Evolutionary conservation across 2,113 vertebrate species (phyloP), one percentile per base, ranked within the genome.

Genomic region (Labeo rohita): DNA sequence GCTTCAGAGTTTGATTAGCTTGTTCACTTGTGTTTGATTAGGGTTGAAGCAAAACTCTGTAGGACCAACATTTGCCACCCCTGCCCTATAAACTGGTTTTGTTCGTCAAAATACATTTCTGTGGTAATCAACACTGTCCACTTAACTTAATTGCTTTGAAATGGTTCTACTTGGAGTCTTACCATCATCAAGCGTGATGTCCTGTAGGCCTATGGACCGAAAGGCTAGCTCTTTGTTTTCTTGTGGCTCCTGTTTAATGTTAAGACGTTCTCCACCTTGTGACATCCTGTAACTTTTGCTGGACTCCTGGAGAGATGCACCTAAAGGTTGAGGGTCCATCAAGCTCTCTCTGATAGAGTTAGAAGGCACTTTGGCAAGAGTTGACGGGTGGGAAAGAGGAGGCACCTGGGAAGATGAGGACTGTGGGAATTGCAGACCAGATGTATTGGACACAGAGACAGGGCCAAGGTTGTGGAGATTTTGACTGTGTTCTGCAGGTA

Each of bases 171-270:
- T 18, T 16, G 52, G 50, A 63, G n/a, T 91, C 97, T 94, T 95
- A 99, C 98, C 97, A 86, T 99, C 98, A 93, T 99, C 98, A 92
- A 99, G 95, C 0, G 98, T 99, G 93, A 99, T 97, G 92, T 98
- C 97, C 88, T 97, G 97, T 11, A 98, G 94, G 87, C 96, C 97
- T 90, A 96, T 91, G 8, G 96, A 93, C 78, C 94, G 94, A 91
- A 95, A 96, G 86, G 86, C 92, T n/a, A 94, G 89, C 84, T 97
- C 96, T 65, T 88, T 92, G 47, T 97, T 96, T 86, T 96, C 96
- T 85, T 96, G 95, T 0, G 95, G 95, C 91, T 98, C 97, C n/a
- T 95, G 94, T 92, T 98, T 98, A 92, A 98, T 92, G 89, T 91
- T 95, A 84, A 94, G 88, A 77, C 85, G 88, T 85, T 93, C 83